Conservation (phyloP, 2,888 invertebrate genomes). For the Acrobasis consociella region DNA sequence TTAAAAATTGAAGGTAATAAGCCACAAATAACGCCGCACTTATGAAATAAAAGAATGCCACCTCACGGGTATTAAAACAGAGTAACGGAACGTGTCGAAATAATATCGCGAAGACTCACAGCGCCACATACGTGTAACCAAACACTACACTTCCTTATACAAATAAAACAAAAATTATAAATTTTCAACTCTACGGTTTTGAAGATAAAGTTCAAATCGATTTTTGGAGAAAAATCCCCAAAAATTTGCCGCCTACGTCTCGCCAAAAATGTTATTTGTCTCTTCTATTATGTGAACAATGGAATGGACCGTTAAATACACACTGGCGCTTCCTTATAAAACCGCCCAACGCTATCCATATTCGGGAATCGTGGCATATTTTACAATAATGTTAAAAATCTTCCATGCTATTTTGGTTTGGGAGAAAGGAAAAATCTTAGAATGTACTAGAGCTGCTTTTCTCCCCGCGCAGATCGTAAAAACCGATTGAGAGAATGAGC, state of each 20-base stretch:
- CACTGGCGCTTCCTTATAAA: conserved; percentile 34
- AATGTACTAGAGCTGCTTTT: too few relatives aligned
- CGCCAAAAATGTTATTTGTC: conserved; percentile 69
- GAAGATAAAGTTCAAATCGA: conserved; percentile 28
- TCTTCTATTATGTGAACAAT: conserved; percentile 66
- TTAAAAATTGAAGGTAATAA: neutral
- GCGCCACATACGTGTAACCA: conserved; percentile 56
- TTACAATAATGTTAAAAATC: neutral
- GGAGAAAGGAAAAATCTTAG: too few relatives aligned
- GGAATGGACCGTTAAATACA: conserved; percentile 72
- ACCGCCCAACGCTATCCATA: neutral
- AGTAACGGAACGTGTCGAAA: conserved; percentile 60
- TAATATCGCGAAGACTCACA: conserved; percentile 55
- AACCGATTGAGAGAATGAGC: too few relatives aligned
- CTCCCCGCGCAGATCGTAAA: too few relatives aligned
- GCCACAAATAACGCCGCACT: neutral
- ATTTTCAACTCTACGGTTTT: conserved; percentile 25
- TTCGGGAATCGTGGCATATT: neutral
- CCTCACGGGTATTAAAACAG: conserved; percentile 28
- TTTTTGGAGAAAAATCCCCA: conserved; percentile 29
- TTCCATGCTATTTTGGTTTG: too few relatives aligned
- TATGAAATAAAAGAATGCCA: conserved; percentile 7
- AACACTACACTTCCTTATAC: conserved; percentile 63
- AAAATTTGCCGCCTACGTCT: conserved; percentile 62
- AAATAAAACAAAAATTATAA: conserved; percentile 50